Conservation (phyloP, 2,797 vertebrate genomes). For the Pteropus rufus region DNA sequence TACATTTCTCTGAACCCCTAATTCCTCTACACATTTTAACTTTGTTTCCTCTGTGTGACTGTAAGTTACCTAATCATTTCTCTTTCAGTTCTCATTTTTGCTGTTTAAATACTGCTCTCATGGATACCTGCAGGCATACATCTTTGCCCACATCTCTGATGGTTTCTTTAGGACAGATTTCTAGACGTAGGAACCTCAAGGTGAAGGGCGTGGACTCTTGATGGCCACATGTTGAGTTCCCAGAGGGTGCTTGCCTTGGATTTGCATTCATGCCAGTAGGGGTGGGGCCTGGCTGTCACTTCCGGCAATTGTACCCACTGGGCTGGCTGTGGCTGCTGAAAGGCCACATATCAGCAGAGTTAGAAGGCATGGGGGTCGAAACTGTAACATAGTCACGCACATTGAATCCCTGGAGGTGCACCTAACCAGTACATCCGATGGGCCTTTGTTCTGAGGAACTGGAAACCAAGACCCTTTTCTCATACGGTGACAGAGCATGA, state of each 20-base stretch:
- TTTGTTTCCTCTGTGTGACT: neutral
- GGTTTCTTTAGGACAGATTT: neutral
- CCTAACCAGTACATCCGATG: fast-evolving
- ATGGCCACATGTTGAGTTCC: fast-evolving
- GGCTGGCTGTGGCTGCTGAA: fast-evolving
- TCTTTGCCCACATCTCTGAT: neutral
- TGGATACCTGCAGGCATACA: neutral
- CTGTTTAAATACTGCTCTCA: neutral
- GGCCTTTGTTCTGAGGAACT: neutral
- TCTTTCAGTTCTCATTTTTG: neutral
- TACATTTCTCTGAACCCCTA: neutral
- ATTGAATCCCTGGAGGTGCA: neutral
- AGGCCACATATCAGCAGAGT: neutral
- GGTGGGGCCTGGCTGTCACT: neutral
- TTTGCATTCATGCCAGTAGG: neutral
- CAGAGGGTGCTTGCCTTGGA: too few species aligned
- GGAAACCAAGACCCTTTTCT: neutral
- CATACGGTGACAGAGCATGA: fast-evolving
- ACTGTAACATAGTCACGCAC: fast-evolving
- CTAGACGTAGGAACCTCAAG: neutral
- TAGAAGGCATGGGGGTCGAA: neutral
- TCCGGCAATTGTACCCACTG: too few species aligned
- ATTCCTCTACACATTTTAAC: neutral
- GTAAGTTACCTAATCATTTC: too few species aligned
- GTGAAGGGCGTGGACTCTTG: too few species aligned